A percentile compares a stretch with the other conserved stretches of the same genome.
These are phyloP conservation scores for Chironomus tentans DNA, from an alignment of 2,888 invertebrate species.

Conservation along the genomic window DNA sequence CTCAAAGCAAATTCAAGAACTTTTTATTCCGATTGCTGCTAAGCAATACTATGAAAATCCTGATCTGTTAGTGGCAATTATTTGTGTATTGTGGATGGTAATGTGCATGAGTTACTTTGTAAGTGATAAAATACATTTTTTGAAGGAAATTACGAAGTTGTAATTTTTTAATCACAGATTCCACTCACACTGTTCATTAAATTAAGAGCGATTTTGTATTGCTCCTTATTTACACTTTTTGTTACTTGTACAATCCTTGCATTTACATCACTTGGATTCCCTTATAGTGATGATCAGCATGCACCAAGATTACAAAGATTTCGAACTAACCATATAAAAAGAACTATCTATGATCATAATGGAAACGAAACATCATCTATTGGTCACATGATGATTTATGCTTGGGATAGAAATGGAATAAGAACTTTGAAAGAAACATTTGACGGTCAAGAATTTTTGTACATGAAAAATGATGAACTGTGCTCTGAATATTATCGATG, in stretches of 20 bases:
- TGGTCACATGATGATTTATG: background rate
- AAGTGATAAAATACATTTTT: slow-evolving; percentile 30
- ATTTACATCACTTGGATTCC: slow-evolving; percentile 44
- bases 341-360: background rate
- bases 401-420: slow-evolving; percentile 3
- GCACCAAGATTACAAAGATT: slow-evolving; percentile 42
- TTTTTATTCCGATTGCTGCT: slow-evolving; percentile 43
- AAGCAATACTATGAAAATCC: slow-evolving; percentile 43
- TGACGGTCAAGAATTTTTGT: background rate
- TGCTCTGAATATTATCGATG: background rate
- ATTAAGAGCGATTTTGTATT: slow-evolving; percentile 32
- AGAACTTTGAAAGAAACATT: background rate
- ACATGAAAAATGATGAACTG: background rate
- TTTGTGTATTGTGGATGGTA: slow-evolving; percentile 39
- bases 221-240: slow-evolving; percentile 33
- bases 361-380: background rate
- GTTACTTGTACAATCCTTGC: slow-evolving; percentile 36
- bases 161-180: slow-evolving; percentile 26
- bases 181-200: slow-evolving; percentile 35
- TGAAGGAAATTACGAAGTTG: background rate
- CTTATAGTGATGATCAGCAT: slow-evolving; percentile 43
- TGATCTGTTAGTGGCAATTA: slow-evolving; percentile 41
- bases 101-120: slow-evolving; percentile 40
- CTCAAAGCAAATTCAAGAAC: slow-evolving; percentile 33
- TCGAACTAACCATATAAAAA: background rate